These are phyloP conservation scores for Gobio gobio DNA, from an alignment of 2,113 vertebrate species.

Conservation along the genomic window DNA sequence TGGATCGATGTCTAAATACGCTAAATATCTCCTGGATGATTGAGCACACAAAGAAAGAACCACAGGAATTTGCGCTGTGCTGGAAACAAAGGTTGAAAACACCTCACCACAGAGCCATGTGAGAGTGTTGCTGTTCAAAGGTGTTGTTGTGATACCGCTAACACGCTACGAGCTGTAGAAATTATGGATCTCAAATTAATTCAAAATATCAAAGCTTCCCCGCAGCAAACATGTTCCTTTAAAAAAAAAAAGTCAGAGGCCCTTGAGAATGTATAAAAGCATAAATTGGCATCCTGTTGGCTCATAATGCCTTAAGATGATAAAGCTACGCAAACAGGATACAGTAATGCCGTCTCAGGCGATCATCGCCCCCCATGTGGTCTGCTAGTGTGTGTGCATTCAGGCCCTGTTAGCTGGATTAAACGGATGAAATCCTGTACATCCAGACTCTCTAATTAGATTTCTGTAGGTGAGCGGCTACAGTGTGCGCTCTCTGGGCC, in stretches of 20 bases:
- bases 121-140: slow-evolving; percentile 48
- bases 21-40: neutral
- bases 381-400: slow-evolving; percentile 14
- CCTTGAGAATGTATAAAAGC: neutral
- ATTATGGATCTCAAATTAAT: neutral
- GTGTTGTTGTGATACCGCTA: neutral
- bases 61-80: slow-evolving; percentile 31
- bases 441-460: slow-evolving; percentile 44
- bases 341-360: neutral
- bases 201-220: neutral
- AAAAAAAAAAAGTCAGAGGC: slow-evolving; percentile 4
- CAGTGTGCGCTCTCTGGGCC: neutral
- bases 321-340: neutral
- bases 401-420: slow-evolving; percentile 37
- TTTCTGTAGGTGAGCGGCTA: slow-evolving; percentile 37
- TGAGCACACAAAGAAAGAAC: neutral
- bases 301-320: slow-evolving; percentile 5
- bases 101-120: slow-evolving; percentile 60
- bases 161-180: neutral
- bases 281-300: slow-evolving; percentile 4
- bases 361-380: neutral
- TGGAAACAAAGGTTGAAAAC: slow-evolving; percentile 67
- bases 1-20: neutral
- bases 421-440: slow-evolving; percentile 42
- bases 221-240: neutral